These are phyloP conservation scores for Rhimphoctona megacephalus DNA, from an alignment of 2,888 invertebrate genomes.

Conservation along the genomic window DNA sequence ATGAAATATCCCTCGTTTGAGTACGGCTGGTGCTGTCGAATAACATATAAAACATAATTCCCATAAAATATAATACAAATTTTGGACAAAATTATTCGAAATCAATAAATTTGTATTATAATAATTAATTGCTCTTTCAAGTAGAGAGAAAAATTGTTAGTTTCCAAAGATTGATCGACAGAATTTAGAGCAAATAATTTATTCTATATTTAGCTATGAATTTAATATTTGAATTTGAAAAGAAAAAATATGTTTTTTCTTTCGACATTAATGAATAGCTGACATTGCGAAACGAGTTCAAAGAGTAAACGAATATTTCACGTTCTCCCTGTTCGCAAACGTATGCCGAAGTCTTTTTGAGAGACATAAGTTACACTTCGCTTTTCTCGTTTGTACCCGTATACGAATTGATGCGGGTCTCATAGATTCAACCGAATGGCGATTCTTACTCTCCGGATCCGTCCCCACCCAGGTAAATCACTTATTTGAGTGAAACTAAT, in stretches of 20 bases:
- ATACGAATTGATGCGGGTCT: constrained; percentile 88
- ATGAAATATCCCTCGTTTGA: too few relatives aligned
- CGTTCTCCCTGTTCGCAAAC: constrained; percentile 93
- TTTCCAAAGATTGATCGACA: too few relatives aligned
- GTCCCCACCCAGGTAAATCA: constrained; percentile 86
- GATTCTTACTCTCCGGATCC: constrained; percentile 91
- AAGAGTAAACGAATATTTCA: constrained; percentile 93
- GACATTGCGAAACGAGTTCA: constrained; percentile 91
- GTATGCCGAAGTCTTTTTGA: constrained; percentile 96
- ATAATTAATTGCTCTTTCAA: too few relatives aligned
- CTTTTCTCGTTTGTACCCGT: constrained; percentile 90
- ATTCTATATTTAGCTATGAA: too few relatives aligned
- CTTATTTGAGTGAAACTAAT: constrained; percentile 6
- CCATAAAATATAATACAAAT: too few relatives aligned
- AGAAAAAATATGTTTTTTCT: background rate
- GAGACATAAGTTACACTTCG: constrained; percentile 94
- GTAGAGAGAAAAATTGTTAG: too few relatives aligned
- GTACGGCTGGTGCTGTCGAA: too few relatives aligned
- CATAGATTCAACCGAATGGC: constrained; percentile 89
- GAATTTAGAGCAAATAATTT: too few relatives aligned
- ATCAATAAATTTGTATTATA: too few relatives aligned
- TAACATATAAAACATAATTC: too few relatives aligned
- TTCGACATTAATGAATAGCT: constrained; percentile 83
- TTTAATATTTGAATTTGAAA: background rate
- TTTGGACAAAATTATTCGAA: too few relatives aligned